Base-by-base conservation (phyloP, 2,888 invertebrate genomes). In the Rhamnusium bicolor region DNA sequence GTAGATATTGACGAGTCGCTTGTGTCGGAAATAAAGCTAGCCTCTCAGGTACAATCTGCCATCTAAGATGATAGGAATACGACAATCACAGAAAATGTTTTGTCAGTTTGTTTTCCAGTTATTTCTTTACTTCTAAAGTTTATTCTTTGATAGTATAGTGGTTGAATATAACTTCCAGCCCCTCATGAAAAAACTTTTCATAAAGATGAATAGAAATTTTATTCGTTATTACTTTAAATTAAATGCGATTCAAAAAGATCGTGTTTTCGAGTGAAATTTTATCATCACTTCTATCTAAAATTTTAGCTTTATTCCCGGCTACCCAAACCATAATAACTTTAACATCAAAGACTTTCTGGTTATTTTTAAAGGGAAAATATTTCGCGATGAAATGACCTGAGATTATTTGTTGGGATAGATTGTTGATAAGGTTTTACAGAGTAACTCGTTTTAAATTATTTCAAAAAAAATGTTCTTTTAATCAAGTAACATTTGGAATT, bases 31-130 rank as follows among this genome's bases (percentile, higher is more conserved):
- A 72, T 69, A 71, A 72, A 72, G 67, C 69, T 60, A 67, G 66
- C 67, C 77, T 77, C 75, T 18, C 63, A 72, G 78, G 77, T 78
- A 74, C 72, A 78, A 78, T 77, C 78, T 71, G 70, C 71, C 68
- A 73, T 74, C 75, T 68, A 65, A 72, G 65, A 72, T 73, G 72
- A 75, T 70, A 51, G 47, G 58, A 54, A 62, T 32, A 72, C 74
- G 73, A 74, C 73, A 79, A 79, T 80, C 77, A 72, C 67, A 68
- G 69, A 76, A 73, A 75, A 76, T 71, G 73, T 73, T 71, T 72
- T 69, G 69, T 69, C 76, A 71, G 72, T 73, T 77, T 71, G 67
- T 73, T 77, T 74, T 71, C 72, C 32, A 76, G 71, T 76, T 73
- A 77, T 74, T 77, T 77, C 63, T 68, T 68, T 61, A 56, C 69